phyloP scores from a whole-genome alignment of 2,113 vertebrate species.

The Salminus brasiliensis region DNA sequence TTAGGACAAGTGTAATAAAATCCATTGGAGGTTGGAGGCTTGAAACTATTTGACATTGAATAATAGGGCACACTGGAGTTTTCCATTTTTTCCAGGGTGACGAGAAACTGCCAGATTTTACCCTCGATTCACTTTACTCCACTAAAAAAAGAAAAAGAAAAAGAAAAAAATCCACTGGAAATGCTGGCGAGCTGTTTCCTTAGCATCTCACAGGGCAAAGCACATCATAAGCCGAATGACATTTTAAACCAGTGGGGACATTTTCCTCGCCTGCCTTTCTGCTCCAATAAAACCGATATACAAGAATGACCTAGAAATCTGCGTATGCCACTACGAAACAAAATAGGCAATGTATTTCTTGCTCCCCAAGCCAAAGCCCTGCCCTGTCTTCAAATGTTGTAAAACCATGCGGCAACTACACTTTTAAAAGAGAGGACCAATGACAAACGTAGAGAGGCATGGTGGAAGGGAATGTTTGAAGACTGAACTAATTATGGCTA shows the following conservation, averaged over 20 bases:
- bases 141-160: not conserved
- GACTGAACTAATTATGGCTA: conserved; percentile 14
- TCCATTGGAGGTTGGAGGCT: not conserved
- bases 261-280: conserved; percentile 10
- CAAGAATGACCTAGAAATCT: conserved; percentile 22
- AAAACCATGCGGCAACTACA: not conserved
- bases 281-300: not conserved
- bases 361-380: not conserved
- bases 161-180: not conserved
- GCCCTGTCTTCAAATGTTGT: not conserved
- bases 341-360: not conserved
- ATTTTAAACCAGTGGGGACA: not conserved
- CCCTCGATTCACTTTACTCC: not conserved
- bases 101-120: not conserved
- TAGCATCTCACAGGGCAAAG: conserved; percentile 14
- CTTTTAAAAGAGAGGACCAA: not conserved
- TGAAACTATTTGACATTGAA: not conserved
- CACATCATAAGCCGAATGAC: conserved; percentile 7
- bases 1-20: not conserved
- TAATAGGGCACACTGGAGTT: not conserved
- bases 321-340: conserved; percentile 8
- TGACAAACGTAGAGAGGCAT: not conserved
- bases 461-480: conserved; percentile 20
- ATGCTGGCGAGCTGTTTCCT: not conserved
- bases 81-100: not conserved